phyloP scores from a whole-genome alignment of 2,797 vertebrate species.

The Knipowitschia caucasica region DNA sequence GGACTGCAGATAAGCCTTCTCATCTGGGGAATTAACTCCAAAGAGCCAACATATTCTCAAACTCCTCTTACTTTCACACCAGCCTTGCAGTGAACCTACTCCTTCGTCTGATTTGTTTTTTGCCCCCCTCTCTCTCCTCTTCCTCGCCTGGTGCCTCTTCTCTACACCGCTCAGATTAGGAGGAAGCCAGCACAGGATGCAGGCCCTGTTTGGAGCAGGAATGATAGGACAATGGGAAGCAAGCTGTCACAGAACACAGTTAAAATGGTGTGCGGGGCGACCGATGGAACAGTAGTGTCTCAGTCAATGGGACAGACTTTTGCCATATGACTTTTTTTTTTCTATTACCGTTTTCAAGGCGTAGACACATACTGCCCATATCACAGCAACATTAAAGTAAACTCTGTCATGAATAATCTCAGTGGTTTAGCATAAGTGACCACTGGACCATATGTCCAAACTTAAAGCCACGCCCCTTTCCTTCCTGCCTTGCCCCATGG shows the following conservation, averaged over 20 bases:
- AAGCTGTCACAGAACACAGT: slow-evolving; percentile 63
- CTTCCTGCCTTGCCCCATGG: slow-evolving; percentile 61
- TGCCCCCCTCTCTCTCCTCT: background rate
- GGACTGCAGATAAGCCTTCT: slow-evolving; percentile 66
- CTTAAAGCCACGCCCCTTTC: slow-evolving; percentile 56
- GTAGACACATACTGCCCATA: background rate
- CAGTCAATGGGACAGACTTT: slow-evolving; percentile 69
- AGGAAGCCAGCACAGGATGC: slow-evolving; percentile 81
- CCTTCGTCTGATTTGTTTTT: background rate
- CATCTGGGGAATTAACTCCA: slow-evolving; percentile 38
- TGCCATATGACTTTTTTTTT: slow-evolving; percentile 75
- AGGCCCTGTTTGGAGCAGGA: slow-evolving; percentile 68
- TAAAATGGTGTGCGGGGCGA: slow-evolving; percentile 15
- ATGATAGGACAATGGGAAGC: slow-evolving; percentile 81
- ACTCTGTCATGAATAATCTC: slow-evolving; percentile 13
- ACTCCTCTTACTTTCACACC: slow-evolving; percentile 27
- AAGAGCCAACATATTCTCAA: slow-evolving; percentile 25
- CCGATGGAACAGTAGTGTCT: slow-evolving; percentile 69
- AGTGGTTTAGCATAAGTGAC: slow-evolving; percentile 19
- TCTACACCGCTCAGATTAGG: slow-evolving; percentile 23
- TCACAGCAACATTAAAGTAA: background rate
- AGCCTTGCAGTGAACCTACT: slow-evolving; percentile 14
- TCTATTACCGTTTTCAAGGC: slow-evolving; percentile 39
- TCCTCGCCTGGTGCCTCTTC: slow-evolving; percentile 21
- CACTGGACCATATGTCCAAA: slow-evolving; percentile 5